Conservation (phyloP, 2,797 vertebrate species). For the Rhyacichthys aspro region DNA sequence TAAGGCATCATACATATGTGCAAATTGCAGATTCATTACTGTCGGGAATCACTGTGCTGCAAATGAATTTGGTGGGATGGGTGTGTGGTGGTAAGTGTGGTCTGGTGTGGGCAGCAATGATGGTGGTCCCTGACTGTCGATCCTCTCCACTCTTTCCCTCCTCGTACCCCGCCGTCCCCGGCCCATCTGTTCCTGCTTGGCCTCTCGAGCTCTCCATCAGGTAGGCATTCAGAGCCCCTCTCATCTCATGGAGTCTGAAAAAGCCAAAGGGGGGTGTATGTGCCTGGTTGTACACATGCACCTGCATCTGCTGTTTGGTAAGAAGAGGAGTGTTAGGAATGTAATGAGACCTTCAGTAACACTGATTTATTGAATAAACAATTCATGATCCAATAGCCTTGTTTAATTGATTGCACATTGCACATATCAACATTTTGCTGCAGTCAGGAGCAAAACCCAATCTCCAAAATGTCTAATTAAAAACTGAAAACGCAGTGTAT, state of each 20-base stretch:
- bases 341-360: background rate
- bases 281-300: conserved; percentile 3
- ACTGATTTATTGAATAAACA: too few species aligned
- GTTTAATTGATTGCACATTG: too few species aligned
- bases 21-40: conserved; percentile 81
- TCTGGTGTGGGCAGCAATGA: conserved; percentile 80
- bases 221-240: conserved; percentile 68
- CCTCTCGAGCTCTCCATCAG: conserved; percentile 75
- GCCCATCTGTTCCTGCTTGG: conserved; percentile 83
- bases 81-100: conserved; percentile 66
- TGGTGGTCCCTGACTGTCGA: conserved; percentile 81
- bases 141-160: conserved; percentile 58
- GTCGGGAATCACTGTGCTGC: conserved; percentile 69
- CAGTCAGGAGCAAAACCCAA: too few species aligned
- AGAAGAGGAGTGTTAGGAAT: background rate
- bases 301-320: conserved; percentile 10
- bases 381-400: too few species aligned
- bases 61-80: conserved; percentile 76
- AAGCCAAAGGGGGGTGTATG: conserved; percentile 29
- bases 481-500: too few species aligned
- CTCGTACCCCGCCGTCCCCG: conserved; percentile 67
- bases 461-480: too few species aligned
- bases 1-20: conserved; percentile 74
- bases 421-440: too few species aligned
- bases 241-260: conserved; percentile 67